These are phyloP conservation scores for Pegoplata infirma DNA, from an alignment of 2,888 invertebrate genomes.

Conservation along the genomic window DNA sequence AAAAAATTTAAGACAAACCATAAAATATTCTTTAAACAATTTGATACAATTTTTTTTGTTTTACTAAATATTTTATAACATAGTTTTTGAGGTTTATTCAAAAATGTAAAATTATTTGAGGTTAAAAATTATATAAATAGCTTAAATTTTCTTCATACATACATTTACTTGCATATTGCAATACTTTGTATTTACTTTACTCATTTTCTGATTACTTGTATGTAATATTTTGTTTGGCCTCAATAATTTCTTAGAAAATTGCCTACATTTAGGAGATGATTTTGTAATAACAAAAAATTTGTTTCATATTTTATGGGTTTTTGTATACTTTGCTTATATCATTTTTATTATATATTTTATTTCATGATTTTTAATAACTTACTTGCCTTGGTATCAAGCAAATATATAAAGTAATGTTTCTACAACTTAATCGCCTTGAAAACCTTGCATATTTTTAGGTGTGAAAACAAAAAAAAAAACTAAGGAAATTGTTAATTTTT, in stretches of 20 bases:
- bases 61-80: constrained; percentile 35
- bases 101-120: constrained; percentile 51
- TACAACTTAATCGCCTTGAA: constrained; percentile 24
- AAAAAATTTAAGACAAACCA: too few species aligned
- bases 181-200: background rate
- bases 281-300: constrained; percentile 1
- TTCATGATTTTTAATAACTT: background rate
- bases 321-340: background rate
- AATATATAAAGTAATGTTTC: background rate
- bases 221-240: too few species aligned
- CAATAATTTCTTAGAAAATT: background rate
- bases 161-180: background rate
- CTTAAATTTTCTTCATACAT: background rate
- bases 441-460: constrained; percentile 46
- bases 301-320: background rate
- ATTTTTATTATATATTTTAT: background rate
- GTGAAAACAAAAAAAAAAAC: constrained; percentile 33
- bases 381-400: too few species aligned
- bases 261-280: background rate
- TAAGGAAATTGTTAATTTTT: constrained; percentile 61
- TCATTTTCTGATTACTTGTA: background rate
- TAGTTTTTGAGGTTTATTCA: constrained; percentile 53
- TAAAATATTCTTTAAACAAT: too few species aligned
- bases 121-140: constrained; percentile 4
- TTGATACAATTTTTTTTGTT: too few species aligned